phyloP scores from a whole-genome alignment of 2,113 vertebrate species.

The Solea senegalensis region DNA sequence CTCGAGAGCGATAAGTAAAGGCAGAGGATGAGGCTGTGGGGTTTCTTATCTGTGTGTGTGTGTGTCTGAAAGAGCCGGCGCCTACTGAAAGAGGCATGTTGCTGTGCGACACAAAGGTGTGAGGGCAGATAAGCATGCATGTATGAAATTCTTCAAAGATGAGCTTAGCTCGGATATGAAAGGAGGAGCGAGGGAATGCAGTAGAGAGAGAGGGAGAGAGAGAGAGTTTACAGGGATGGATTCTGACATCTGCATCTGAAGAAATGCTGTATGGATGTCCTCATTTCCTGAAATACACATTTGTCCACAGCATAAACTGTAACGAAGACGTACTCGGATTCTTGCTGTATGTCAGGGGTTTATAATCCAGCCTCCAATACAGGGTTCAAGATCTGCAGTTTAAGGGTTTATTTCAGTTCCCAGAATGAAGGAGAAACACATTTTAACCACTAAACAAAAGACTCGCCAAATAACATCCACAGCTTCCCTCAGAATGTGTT shows the following conservation, averaged over 20 bases:
- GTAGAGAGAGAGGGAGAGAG: slow-evolving; percentile 6
- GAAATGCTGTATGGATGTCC: slow-evolving; percentile 32
- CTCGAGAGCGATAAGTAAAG: slow-evolving; percentile 70
- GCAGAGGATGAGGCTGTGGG: slow-evolving; percentile 52
- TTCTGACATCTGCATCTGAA: slow-evolving; percentile 42
- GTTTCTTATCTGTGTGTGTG: slow-evolving; percentile 63
- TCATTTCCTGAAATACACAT: slow-evolving; percentile 40
- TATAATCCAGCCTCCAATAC: not conserved
- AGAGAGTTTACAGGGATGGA: slow-evolving; percentile 20
- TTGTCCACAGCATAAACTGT: slow-evolving; percentile 3
- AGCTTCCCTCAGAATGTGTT: too few species aligned
- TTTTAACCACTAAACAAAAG: too few species aligned
- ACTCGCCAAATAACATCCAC: too few species aligned
- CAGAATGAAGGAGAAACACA: too few species aligned
- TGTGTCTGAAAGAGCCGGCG: slow-evolving; percentile 36
- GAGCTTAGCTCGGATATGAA: slow-evolving; percentile 49
- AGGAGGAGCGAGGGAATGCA: not conserved
- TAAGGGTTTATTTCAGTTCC: too few species aligned
- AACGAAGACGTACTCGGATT: not conserved
- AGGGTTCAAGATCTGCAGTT: too few species aligned
- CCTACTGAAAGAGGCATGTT: slow-evolving; percentile 58
- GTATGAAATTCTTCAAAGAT: slow-evolving; percentile 64
- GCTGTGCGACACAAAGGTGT: slow-evolving; percentile 70
- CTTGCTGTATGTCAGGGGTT: not conserved
- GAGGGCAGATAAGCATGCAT: slow-evolving; percentile 67